phyloP scores from a whole-genome alignment of 2,113 vertebrate genomes.

The Phalacrocorax brasilianus region DNA sequence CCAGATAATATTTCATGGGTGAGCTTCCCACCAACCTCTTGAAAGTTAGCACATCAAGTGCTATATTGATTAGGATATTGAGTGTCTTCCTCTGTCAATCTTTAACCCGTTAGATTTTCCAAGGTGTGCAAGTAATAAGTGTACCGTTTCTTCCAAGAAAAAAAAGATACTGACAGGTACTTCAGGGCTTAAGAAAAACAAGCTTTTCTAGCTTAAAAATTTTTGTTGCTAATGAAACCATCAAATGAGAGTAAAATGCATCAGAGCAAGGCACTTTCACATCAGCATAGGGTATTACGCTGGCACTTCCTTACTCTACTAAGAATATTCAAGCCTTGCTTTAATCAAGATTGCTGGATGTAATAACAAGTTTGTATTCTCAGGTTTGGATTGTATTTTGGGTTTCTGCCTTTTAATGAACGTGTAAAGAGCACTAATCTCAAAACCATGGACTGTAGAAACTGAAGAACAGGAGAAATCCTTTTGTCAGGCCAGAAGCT shows the following conservation, averaged over 20 bases:
- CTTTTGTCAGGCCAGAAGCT: not conserved
- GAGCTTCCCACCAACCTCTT: not conserved
- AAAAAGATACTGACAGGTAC: not conserved
- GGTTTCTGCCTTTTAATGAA: not conserved
- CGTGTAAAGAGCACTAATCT: not conserved
- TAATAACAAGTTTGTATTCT: not conserved
- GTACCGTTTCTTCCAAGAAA: not conserved
- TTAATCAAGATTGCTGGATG: not conserved
- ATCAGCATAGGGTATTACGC: not conserved
- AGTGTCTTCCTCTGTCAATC: not conserved
- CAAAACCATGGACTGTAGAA: not conserved
- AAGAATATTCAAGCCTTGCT: not conserved
- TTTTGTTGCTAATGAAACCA: not conserved
- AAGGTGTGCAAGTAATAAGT: not conserved
- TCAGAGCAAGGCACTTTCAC: not conserved
- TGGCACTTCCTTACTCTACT: not conserved
- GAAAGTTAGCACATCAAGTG: not conserved
- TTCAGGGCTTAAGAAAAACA: not conserved
- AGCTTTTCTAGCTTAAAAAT: not conserved
- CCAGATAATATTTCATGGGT: not conserved
- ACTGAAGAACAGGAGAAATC: not conserved
- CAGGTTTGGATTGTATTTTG: not conserved
- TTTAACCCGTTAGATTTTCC: not conserved
- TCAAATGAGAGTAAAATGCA: not conserved
- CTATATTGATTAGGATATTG: not conserved